Evolutionary conservation across 2,888 invertebrate species (phyloP).

Genomic region (Erebia aethiops): DNA sequence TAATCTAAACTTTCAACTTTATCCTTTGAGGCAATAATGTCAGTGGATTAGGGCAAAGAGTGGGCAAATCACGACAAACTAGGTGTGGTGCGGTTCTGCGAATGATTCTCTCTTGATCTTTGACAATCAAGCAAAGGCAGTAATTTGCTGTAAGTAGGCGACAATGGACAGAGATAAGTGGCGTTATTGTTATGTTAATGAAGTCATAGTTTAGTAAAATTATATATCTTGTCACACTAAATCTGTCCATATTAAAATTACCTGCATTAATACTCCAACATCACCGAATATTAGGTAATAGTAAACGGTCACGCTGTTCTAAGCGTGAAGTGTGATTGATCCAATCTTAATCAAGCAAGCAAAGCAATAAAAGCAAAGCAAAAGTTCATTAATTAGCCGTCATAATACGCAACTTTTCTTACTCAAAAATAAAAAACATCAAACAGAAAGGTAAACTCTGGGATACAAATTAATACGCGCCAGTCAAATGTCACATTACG

Average conservation of each 20-base stretch:
- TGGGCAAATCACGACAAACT: background rate
- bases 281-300: too few species aligned
- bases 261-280: background rate
- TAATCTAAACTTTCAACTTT: too few species aligned
- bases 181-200: constrained; percentile 67
- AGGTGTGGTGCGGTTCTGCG: background rate
- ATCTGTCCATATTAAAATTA: background rate
- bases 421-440: constrained; percentile 16
- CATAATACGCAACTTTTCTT: constrained; percentile 5
- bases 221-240: background rate
- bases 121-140: constrained; percentile 47
- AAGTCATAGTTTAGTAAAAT: constrained; percentile 33
- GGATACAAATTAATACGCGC: constrained; percentile 26
- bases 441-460: constrained; percentile 26
- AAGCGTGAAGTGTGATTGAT: too few species aligned
- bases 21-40: too few species aligned
- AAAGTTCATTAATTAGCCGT: too few species aligned
- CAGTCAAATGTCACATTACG: constrained; percentile 25
- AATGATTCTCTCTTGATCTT: constrained; percentile 24
- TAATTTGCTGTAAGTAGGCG: constrained; percentile 63
- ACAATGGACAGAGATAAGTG: constrained; percentile 58
- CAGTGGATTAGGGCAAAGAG: too few species aligned
- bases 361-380: too few species aligned
- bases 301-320: too few species aligned
- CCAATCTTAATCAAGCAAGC: too few species aligned